Evolutionary conservation across 1,140 invertebrate species (phyloP).

Genomic region (Drosophila varians): DNA sequence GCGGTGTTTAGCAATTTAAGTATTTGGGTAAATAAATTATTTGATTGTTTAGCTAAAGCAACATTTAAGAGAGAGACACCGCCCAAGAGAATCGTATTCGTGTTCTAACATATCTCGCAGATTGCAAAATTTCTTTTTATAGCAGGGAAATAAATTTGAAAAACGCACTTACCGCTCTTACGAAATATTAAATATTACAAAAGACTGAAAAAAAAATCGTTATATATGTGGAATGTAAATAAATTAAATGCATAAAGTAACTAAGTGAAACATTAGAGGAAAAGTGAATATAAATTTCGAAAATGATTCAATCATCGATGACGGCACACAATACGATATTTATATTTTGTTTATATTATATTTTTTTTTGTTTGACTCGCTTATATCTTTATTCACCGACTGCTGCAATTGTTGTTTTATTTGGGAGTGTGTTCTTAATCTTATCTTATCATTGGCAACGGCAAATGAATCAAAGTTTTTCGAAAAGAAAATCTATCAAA

Average conservation of each 20-base stretch:
- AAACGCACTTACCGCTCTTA: constrained; percentile 67
- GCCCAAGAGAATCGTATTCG: constrained; percentile 12
- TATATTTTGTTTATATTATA: constrained; percentile 29
- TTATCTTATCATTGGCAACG: constrained; percentile 57
- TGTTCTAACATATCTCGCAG: not conserved
- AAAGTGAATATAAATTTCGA: constrained; percentile 25
- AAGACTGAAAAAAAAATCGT: constrained; percentile 55
- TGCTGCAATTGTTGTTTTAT: constrained; percentile 26
- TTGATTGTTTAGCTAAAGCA: constrained; percentile 38
- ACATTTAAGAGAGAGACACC: constrained; percentile 38
- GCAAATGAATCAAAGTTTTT: constrained; percentile 56
- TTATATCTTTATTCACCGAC: constrained; percentile 35
- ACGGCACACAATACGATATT: constrained; percentile 55
- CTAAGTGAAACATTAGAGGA: constrained; percentile 8
- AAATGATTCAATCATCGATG: constrained; percentile 70
- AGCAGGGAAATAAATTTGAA: constrained; percentile 45
- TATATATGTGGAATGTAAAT: constrained; percentile 20
- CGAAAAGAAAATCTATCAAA: constrained; percentile 33
- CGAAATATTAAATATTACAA: constrained; percentile 14
- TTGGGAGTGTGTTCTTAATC: constrained; percentile 34
- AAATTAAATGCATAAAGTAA: constrained; percentile 8
- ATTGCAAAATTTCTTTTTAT: constrained; percentile 25
- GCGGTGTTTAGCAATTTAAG: constrained; percentile 27
- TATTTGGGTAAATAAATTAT: constrained; percentile 4
- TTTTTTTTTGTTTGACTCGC: constrained; percentile 39